Conservation (phyloP, 2,888 invertebrate species). For the Arctia plantaginis region DNA sequence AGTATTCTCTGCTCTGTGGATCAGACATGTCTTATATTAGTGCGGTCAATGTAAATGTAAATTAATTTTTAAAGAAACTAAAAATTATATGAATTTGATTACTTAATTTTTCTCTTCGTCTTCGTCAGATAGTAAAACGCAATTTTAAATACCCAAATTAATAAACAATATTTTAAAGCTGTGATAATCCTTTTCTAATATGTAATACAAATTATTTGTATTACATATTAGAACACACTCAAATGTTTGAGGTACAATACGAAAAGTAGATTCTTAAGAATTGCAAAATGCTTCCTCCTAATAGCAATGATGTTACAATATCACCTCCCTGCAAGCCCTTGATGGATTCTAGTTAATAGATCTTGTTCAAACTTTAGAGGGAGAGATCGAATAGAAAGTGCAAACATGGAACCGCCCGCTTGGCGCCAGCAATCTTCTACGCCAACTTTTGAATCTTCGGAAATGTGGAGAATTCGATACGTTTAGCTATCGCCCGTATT, state of each 20-base stretch:
- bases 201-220: background rate
- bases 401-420: constrained; percentile 64
- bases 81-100: too few relatives aligned
- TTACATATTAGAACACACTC: too few relatives aligned
- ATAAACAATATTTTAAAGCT: too few relatives aligned
- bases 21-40: background rate
- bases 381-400: constrained; percentile 63
- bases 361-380: constrained; percentile 58
- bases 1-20: too few relatives aligned
- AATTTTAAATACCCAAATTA: too few relatives aligned
- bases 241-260: background rate
- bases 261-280: background rate
- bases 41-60: background rate
- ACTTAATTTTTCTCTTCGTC: too few relatives aligned
- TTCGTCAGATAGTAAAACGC: too few relatives aligned
- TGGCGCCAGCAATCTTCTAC: constrained; percentile 58
- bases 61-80: too few relatives aligned
- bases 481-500: constrained; percentile 2
- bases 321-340: background rate
- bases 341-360: constrained; percentile 51
- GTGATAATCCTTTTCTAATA: too few relatives aligned
- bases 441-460: constrained; percentile 15
- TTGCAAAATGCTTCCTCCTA: background rate
- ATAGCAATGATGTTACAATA: constrained; percentile 7
- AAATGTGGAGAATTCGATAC: constrained; percentile 24